phyloP scores from a whole-genome alignment of 2,888 invertebrate genomes.

The Acutogordius australiensis region DNA sequence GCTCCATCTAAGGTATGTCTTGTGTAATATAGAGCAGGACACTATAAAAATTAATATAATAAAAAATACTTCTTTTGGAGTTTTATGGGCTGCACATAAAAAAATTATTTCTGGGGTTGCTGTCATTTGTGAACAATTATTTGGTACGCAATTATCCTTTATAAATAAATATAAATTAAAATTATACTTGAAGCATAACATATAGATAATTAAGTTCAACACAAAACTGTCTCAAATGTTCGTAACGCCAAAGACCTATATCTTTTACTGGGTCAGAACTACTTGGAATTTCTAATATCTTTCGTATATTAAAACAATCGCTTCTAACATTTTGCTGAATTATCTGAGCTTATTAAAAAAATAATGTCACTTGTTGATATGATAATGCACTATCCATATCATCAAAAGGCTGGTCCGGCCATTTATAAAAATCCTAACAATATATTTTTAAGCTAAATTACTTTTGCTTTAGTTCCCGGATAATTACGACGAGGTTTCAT shows the following conservation, averaged over 20 bases:
- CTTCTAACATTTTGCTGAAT: slow-evolving; percentile 83
- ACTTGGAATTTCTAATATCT: slow-evolving; percentile 82
- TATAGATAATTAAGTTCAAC: slow-evolving; percentile 97
- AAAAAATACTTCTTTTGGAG: slow-evolving; percentile 52
- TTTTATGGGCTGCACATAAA: slow-evolving; percentile 94
- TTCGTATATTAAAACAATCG: slow-evolving; percentile 66
- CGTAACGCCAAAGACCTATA: slow-evolving; percentile 98
- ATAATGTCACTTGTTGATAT: slow-evolving; percentile 43
- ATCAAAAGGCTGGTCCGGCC: slow-evolving; percentile 91
- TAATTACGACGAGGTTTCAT: no score
- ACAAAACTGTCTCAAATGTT: slow-evolving; percentile 83
- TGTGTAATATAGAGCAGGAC: slow-evolving; percentile 95
- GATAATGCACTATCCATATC: slow-evolving; percentile 97
- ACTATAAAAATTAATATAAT: slow-evolving; percentile 28
- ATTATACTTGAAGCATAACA: slow-evolving; percentile 46
- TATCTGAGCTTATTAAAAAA: slow-evolving; percentile 29
- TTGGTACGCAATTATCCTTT: background rate
- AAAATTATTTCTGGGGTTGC: slow-evolving; percentile 99
- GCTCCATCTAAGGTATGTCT: slow-evolving; percentile 93
- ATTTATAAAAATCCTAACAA: slow-evolving; percentile 60
- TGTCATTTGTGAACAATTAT: slow-evolving; percentile 75
- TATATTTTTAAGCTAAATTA: background rate
- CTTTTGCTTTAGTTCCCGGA: slow-evolving; percentile 1
- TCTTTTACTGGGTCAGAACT: slow-evolving; percentile 39
- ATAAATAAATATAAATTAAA: background rate